Base-by-base conservation (phyloP, 2,888 invertebrate species). In the Bembecia ichneumoniformis region DNA sequence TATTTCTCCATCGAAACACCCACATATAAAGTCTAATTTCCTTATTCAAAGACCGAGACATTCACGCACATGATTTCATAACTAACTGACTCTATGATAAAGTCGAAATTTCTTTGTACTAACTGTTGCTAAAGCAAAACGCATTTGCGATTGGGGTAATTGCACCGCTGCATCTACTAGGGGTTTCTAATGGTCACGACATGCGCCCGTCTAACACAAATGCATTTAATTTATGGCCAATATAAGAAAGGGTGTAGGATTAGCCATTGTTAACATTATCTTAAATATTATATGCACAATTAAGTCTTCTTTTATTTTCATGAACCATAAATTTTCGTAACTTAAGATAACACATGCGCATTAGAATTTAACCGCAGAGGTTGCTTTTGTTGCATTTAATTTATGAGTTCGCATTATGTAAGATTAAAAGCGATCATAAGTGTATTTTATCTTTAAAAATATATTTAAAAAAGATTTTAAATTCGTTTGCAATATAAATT, bases 181-280 rank as follows among this genome's bases (percentile, higher is more conserved):
- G 77, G 76, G 76, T 54, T 52, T 74, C 74, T 81, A 82, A 83
- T 82, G 78, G 77, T 63, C 57, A 64, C 68, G 74, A 73, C 80
- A 77, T 79, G 77, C 82, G 78, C 54, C 56, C 59, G 53, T 71
- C 66, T 61, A 50, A 71, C 74, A 72, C 67, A 65, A 70, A 65
- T 74, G 68, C 69, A 66, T 68, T 74, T 80, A 82, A 84, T 83
- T 84, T 84, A 86, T 77, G 62, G 62, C 58, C 51, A 49, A 52
- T 52, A 56, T 56, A 76, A 78, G 78, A 79, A 77, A 80, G 80
- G 82, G 83, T 81, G 63, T 57, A 58, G 68, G 69, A 68, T 76
- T 74, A 82, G 65, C 74, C 64, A 77, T 75, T 82, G 83, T 82
- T 69, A 77, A 81, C 74, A 73, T 71, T 76, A 82, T 82, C 78